These are phyloP conservation scores for Nasonia oneida DNA, from an alignment of 2,888 invertebrate genomes.

Conservation along the genomic window DNA sequence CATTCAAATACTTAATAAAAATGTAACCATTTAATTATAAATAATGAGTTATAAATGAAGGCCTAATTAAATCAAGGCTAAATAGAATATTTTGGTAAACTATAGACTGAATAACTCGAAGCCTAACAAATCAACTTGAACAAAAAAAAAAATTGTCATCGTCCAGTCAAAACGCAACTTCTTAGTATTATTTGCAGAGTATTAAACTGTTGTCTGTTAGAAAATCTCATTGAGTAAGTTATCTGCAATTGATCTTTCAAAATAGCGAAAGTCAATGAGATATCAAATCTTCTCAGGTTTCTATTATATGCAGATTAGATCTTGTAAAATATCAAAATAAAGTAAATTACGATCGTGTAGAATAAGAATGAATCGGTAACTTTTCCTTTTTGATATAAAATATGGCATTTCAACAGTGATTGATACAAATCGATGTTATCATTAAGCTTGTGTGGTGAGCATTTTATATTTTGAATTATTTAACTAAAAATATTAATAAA, in stretches of 20 bases:
- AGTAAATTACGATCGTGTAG: slow-evolving; percentile 26
- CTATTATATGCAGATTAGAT: not conserved
- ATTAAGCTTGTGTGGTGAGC: not conserved
- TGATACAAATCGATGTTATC: not conserved
- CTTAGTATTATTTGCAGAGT: not conserved
- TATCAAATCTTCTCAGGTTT: slow-evolving; percentile 3
- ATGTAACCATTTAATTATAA: not conserved
- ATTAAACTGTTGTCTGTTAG: not conserved
- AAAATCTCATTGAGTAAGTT: slow-evolving; percentile 4
- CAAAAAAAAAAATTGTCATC: not conserved
- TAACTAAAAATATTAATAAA: not conserved
- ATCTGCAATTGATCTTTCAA: slow-evolving; percentile 13
- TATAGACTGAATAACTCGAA: not conserved
- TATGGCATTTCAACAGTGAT: not conserved
- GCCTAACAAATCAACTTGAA: not conserved
- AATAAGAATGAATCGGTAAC: not conserved
- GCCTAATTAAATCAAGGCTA: too few species aligned
- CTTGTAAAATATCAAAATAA: slow-evolving; percentile 24
- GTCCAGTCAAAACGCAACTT: not conserved
- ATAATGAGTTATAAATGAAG: not conserved
- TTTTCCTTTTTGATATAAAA: not conserved
- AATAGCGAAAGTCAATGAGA: slow-evolving; percentile 5
- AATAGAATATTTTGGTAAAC: not conserved
- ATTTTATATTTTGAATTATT: not conserved
- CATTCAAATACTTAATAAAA: slow-evolving; percentile 39